Conservation (phyloP, 2,797 vertebrate species). For the Limosa lapponica region DNA sequence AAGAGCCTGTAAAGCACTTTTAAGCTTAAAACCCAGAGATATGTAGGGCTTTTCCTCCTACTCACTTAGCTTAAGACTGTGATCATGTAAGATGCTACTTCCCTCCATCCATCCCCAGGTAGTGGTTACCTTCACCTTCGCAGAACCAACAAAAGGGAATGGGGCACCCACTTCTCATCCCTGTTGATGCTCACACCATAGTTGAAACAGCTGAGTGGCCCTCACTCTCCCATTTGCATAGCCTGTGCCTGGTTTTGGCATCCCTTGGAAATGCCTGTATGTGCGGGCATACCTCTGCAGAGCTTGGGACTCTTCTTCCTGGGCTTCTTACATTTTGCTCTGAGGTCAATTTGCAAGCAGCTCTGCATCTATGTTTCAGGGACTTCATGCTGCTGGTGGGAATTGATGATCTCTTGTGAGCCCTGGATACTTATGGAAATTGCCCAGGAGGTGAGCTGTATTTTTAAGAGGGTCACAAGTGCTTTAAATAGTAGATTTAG, state of each 20-base stretch:
- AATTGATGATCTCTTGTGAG: background rate
- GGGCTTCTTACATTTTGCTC: background rate
- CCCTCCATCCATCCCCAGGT: background rate
- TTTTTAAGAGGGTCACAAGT: background rate
- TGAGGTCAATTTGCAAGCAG: background rate
- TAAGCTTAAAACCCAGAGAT: background rate
- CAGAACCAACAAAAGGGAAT: background rate
- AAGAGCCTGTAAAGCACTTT: background rate
- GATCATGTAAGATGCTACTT: background rate
- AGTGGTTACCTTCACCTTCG: background rate
- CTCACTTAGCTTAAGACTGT: background rate
- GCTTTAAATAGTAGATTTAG: background rate
- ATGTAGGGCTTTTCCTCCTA: background rate
- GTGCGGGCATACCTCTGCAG: background rate
- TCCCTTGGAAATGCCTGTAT: background rate
- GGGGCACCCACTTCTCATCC: background rate
- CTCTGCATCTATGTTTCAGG: background rate
- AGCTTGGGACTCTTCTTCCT: background rate
- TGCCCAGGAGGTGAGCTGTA: background rate
- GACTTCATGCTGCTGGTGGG: background rate
- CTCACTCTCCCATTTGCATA: background rate
- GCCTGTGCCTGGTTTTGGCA: background rate
- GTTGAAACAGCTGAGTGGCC: background rate
- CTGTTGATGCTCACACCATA: accelerated
- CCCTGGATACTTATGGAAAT: background rate